Base-by-base conservation (phyloP, 1,140 invertebrate genomes). In the Prorops nasuta region DNA sequence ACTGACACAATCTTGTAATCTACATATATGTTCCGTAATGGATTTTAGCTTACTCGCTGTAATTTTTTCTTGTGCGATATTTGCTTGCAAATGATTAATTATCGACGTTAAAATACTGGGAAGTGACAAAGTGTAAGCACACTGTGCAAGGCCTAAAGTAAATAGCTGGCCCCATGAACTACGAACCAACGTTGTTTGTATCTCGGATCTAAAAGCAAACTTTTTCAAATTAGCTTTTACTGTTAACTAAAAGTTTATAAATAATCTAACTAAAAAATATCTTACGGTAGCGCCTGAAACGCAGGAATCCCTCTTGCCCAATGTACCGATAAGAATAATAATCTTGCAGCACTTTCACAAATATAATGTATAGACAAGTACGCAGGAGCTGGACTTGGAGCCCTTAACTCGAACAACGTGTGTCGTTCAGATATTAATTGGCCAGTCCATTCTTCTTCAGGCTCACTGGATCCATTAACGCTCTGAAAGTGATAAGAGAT, bases 101-200 rank as follows among this genome's bases (percentile, higher is more conserved):
- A 96, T 87, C 39, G 91, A 90, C 24, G 84, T 85, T 35, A 96
- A 78, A 60, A 96, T 94, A 48, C 87, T 90, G 21, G 86, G 79
- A 37, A 95, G 78, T 24, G 89, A 90, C 65, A 96, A 79, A 37
- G 85, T 83, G 19, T 89, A 83, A 10, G 90, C 84, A 72, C 90
- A 95, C 72, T 98, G 94, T 1, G 92, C 88, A 46, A 98, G 79
- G 6, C 94, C 94, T 14, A 99, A 79, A 2, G 90, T 87, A 75
- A 98, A 95, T 44, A 98, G 70, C 68, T 98, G 92, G 66, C 91
- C 86, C 96, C 96, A 98, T 62, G 87, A 91, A 51, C 86, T 86
- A 64, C 89, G 86, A 24, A 98, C 79, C 31, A 98, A 72, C 4
- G 84, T 82, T 48, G 90, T 87, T 79, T 97, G 93, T 39, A 88